Conservation (phyloP, 2,113 vertebrate genomes). For the Megaleporinus macrocephalus region DNA sequence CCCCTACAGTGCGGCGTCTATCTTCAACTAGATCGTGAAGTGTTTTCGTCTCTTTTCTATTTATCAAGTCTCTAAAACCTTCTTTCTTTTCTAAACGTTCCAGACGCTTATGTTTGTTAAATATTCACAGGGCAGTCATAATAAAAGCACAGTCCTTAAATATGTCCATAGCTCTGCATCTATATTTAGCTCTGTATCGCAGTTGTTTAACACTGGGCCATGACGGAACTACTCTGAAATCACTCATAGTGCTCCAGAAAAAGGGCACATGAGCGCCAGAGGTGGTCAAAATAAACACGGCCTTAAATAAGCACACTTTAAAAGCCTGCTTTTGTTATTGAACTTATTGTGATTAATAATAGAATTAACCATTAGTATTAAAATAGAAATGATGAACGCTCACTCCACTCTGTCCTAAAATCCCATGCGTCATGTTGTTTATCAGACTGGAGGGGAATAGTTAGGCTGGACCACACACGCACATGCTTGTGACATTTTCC, state of each 20-base stretch:
- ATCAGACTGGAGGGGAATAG: conserved; percentile 19
- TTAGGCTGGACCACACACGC: conserved; percentile 35
- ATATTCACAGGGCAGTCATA: conserved; percentile 22
- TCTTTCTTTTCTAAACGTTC: not conserved
- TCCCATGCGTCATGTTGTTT: conserved; percentile 33
- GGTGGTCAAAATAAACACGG: conserved; percentile 23
- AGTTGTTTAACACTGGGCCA: conserved; percentile 2
- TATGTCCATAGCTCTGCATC: conserved; percentile 6
- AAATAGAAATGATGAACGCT: conserved; percentile 19
- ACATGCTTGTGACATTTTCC: conserved; percentile 11
- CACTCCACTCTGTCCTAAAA: conserved; percentile 5
- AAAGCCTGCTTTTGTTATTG: conserved; percentile 1
- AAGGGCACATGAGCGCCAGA: conserved; percentile 7
- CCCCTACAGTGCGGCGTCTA: not conserved
- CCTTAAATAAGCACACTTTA: not conserved
- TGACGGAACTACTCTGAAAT: conserved; percentile 14
- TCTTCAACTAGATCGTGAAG: not conserved
- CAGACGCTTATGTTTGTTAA: not conserved
- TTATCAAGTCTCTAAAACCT: conserved; percentile 9
- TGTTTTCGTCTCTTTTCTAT: conserved; percentile 6
- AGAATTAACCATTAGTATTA: conserved; percentile 25
- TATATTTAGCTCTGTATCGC: conserved; percentile 21
- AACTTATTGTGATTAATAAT: conserved; percentile 24
- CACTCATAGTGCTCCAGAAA: not conserved
- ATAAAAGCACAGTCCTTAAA: conserved; percentile 24